A percentile compares a stretch with the other conserved stretches of the same genome.
phyloP scores from a whole-genome alignment of 2,113 vertebrate species.

The Periophthalmus modestus region DNA sequence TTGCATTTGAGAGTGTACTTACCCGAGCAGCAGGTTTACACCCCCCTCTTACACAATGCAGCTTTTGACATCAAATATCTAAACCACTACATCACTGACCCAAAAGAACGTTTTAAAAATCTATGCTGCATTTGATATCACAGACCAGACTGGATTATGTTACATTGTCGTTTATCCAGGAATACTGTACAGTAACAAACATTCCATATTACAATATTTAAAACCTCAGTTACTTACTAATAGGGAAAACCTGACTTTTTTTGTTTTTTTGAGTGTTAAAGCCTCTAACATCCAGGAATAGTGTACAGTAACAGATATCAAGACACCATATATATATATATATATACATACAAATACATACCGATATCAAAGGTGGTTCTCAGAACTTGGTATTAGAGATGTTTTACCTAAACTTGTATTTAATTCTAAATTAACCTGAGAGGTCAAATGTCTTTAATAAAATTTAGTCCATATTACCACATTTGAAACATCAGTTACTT shows the following conservation, averaged over 20 bases:
- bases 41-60: not conserved
- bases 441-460: too few relatives aligned
- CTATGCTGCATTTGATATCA: not conserved
- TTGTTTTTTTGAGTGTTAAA: too few relatives aligned
- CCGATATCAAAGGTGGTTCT: not conserved
- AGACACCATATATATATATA: too few relatives aligned
- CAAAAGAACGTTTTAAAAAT: not conserved
- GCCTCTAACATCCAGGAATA: too few relatives aligned
- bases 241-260: too few relatives aligned
- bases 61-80: not conserved
- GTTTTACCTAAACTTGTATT: not conserved
- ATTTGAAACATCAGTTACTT: too few relatives aligned
- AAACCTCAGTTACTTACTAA: too few relatives aligned
- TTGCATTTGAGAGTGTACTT: conserved; percentile 21
- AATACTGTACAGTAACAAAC: not conserved
- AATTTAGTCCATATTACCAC: too few relatives aligned
- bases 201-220: too few relatives aligned
- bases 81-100: not conserved
- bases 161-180: not conserved
- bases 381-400: not conserved
- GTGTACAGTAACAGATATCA: not conserved
- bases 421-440: not conserved
- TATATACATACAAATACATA: too few relatives aligned
- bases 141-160: not conserved
- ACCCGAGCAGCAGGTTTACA: conserved; percentile 10